Conservation (phyloP, 2,797 vertebrate species). For the Calcarius lapponicus region DNA sequence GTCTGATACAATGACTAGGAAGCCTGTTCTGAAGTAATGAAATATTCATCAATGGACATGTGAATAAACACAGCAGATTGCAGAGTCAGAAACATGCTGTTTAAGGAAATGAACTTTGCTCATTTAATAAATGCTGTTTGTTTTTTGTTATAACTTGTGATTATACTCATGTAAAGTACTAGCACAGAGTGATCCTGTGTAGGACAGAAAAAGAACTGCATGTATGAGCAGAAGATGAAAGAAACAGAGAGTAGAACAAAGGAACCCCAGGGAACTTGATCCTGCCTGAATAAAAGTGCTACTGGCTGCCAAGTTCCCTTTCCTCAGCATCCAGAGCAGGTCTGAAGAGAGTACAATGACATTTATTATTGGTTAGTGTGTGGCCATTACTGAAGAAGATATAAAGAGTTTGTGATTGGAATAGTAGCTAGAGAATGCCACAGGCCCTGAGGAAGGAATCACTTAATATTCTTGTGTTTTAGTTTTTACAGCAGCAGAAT, state of each 20-base stretch:
- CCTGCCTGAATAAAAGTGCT: not conserved
- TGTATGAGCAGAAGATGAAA: not conserved
- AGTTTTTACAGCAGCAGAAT: not conserved
- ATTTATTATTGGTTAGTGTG: not conserved
- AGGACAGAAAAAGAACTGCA: not conserved
- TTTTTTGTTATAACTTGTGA: not conserved
- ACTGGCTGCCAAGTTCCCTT: slow-evolving; percentile 5
- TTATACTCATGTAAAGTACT: not conserved
- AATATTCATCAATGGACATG: slow-evolving; percentile 30
- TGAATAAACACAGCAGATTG: slow-evolving; percentile 4
- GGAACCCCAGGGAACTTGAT: not conserved
- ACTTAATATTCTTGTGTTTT: not conserved
- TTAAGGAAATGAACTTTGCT: slow-evolving; percentile 34
- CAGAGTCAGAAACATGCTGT: not conserved
- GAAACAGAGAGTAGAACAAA: not conserved
- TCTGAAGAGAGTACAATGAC: not conserved
- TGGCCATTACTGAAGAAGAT: not conserved
- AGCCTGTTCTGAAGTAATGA: not conserved
- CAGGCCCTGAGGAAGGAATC: not conserved
- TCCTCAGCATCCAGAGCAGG: not conserved
- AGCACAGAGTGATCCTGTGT: not conserved
- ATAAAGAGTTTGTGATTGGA: slow-evolving; percentile 7
- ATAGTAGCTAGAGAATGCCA: not conserved
- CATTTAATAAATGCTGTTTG: slow-evolving; percentile 20
- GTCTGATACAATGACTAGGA: slow-evolving; percentile 2